Percentiles rank a stretch among this genome's conserved stretches.
These are phyloP conservation scores for Bos javanicus DNA, from an alignment of 2,113 vertebrate genomes.

Conservation along the genomic window DNA sequence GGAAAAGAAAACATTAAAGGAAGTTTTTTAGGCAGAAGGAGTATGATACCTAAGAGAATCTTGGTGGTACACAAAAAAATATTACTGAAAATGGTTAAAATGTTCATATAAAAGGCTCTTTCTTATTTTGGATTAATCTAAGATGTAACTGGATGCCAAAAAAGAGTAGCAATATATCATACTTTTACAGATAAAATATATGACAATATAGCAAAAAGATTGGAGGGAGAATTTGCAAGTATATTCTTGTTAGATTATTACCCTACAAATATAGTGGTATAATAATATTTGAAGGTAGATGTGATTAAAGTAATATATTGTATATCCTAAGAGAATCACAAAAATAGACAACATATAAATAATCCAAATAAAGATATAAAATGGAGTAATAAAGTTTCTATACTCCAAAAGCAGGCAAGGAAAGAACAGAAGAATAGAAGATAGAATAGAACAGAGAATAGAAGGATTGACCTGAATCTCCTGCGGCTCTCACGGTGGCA, in stretches of 20 bases:
- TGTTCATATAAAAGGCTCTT: not conserved
- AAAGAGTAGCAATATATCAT: not conserved
- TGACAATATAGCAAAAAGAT: not conserved
- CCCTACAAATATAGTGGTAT: not conserved
- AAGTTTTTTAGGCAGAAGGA: not conserved
- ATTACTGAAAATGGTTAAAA: not conserved
- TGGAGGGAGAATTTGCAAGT: not conserved
- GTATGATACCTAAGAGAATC: not conserved
- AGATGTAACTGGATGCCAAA: not conserved
- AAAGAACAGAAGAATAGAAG: not conserved
- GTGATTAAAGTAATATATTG: not conserved
- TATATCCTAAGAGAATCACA: not conserved
- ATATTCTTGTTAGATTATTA: not conserved
- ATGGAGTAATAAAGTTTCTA: not conserved
- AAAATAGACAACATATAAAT: not conserved
- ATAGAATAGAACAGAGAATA: not conserved
- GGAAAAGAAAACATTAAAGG: not conserved
- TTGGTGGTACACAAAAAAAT: not conserved
- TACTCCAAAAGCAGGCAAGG: not conserved
- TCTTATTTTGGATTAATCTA: not conserved
- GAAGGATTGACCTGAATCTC: not conserved
- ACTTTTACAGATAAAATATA: not conserved
- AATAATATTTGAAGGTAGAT: not conserved
- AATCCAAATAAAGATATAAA: not conserved
- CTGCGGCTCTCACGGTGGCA: accelerated